Base-by-base conservation (phyloP, 2,888 invertebrate species). In the Euplexia lucipara region DNA sequence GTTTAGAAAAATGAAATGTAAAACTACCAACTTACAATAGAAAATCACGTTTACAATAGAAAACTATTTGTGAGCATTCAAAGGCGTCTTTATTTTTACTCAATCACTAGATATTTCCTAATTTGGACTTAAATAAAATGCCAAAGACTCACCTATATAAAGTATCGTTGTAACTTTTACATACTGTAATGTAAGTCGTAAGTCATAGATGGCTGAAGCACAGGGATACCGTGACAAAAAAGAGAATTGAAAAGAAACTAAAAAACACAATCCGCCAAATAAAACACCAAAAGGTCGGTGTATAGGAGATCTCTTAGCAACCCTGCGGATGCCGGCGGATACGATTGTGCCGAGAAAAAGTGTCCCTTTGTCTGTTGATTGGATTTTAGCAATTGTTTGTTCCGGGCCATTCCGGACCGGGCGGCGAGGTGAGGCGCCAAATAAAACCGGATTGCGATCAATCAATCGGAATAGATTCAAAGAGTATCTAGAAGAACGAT, bases 351-450 rank as follows among this genome's bases (percentile, higher is more conserved):
- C 62, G 71, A 82, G 66, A 77, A 81, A 81, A 75, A 77, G 64
- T 77, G 72, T 82, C 77, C 70, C 68, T 81, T 82, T 81, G 82
- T 77, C 70, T 64, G 52, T 77, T 79, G 82, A 81, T 81, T 81
- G 81, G 82, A 81, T 81, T 81, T 76, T 60, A 72, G 65, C 69
- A 77, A 81, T 79, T 79, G 82, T 79, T 79, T 79, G 77, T 70
- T 79, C 70, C 34, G 51, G 35, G 10, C 4, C 45, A 44, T 12
- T 39, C 37, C 56, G 32, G n/a, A 32, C 32, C 70, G 45, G 49
- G 68, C 42, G 61, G 22, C 59, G 62, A 81, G 81, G 75, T 72
- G 79, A 70, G 75, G 52, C 35, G 41, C 32, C 59, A 42, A 62
- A 72, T 77, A 53, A 69, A 66, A 69, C 63, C 37, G n/a, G 56